Conservation (phyloP, 2,888 invertebrate genomes). For the Coenonympha glycerion region DNA sequence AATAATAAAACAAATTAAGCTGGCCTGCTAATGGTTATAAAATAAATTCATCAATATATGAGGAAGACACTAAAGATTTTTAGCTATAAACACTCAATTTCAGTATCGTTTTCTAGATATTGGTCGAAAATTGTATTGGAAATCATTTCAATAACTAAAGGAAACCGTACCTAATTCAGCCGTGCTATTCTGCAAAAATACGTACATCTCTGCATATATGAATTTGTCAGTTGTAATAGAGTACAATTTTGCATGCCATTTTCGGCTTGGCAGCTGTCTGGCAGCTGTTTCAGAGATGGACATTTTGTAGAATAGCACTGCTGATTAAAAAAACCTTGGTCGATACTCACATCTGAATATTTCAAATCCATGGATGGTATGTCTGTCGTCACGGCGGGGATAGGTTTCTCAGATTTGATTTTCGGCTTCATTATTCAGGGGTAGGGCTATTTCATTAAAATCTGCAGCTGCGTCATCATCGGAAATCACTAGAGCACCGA, state of each 20-base stretch:
- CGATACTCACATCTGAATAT: constrained; percentile 57
- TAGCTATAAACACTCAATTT: no score
- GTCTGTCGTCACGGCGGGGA: constrained; percentile 49
- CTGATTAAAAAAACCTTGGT: neutral
- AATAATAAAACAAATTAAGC: no score
- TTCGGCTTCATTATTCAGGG: constrained; percentile 39
- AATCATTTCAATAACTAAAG: neutral
- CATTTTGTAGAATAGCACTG: no score
- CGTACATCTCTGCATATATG: no score
- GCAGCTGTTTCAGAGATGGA: no score
- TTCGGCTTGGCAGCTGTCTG: no score
- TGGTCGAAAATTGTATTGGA: no score
- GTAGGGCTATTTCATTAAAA: constrained; percentile 40
- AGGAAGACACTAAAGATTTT: no score
- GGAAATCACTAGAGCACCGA: constrained; percentile 39
- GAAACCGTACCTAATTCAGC: constrained; percentile 4
- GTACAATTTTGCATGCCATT: no score
- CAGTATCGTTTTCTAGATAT: no score
- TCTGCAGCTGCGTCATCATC: constrained; percentile 40
- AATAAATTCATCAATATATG: neutral
- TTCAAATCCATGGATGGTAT: constrained; percentile 53
- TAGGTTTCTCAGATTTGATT: constrained; percentile 42
- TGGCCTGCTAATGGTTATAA: neutral
- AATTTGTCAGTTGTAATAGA: no score
- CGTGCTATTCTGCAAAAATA: no score